Evolutionary conservation across 1,140 invertebrate genomes (phyloP), one percentile per base, ranked within the genome.

Genomic region (Dreissena polymorpha): DNA sequence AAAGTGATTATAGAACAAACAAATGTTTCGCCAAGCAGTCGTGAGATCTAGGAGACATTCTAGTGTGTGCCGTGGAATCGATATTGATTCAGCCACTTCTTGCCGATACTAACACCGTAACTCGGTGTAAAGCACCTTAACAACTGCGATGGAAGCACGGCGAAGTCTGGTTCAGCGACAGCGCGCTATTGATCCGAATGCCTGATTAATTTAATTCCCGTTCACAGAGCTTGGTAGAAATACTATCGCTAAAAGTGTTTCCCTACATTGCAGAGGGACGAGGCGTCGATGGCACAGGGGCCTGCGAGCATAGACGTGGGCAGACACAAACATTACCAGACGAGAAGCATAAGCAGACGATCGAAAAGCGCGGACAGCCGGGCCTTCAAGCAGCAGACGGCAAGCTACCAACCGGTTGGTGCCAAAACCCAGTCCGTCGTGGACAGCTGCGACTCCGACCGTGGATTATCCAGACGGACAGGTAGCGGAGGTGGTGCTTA

Each of bases 241-340:
- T 75, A 69, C 80, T 71, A 69, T 67, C 63, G 73, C 73, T 83
- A 50, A 81, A n/a, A 76, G n/a, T 76, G 63, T 76, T 25, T 76
- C 51, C 53, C 71, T 77, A 74, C 65, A 70, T 85, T 88, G n/a
- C 83, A 91, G 88, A 88, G 88, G 79, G 89, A 91, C 81, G 88
- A 90, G 73, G 39, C 39, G 39, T 88, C 88, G 80, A 89, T 89
- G 90, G 88, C 88, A 88, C 89, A 91, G 83, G 86, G 87, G 78
- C 86, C 88, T 87, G 86, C 81, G 77, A 75, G 86, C 53, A 70
- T 83, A 81, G 87, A 88, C 72, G 49, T 75, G 57, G 67, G 78
- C 71, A 77, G 73, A 69, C 69, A 86, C 60, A 80, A 84, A 76
- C 53, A 70, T 67, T 78, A 81, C 69, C 84, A 73, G 53, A 65